These are phyloP conservation scores for Medauroidea extradentata DNA, from an alignment of 1,140 invertebrate species.

Conservation along the genomic window DNA sequence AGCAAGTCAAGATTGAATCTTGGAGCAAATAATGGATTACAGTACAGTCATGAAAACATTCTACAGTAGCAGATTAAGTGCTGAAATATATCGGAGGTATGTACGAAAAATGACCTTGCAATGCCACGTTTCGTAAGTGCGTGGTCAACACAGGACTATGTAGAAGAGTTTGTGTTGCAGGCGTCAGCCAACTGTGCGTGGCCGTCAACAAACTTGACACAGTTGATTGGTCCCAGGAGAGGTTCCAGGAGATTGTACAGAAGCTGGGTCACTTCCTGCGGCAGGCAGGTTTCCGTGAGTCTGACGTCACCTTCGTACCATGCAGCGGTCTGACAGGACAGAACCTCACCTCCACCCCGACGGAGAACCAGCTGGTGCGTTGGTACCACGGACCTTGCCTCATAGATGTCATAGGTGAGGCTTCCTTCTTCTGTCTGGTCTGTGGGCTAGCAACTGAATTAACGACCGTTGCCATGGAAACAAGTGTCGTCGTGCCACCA, in stretches of 20 bases:
- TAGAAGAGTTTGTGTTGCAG: constrained; percentile 45
- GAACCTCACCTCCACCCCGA: constrained; percentile 73
- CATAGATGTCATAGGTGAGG: constrained; percentile 72
- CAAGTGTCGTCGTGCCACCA: no score
- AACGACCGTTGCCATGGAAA: no score
- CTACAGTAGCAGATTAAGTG: no score
- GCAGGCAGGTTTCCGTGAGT: constrained; percentile 90
- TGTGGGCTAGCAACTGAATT: no score
- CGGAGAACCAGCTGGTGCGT: constrained; percentile 58
- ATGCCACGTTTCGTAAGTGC: no score
- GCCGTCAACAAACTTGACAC: constrained; percentile 85
- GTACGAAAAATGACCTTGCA: no score
- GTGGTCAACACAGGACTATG: no score
- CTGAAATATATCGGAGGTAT: no score
- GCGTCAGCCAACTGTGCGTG: constrained; percentile 79
- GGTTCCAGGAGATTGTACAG: constrained; percentile 81
- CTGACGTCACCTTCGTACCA: constrained; percentile 86
- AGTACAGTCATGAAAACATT: no score
- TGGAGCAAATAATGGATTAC: no score
- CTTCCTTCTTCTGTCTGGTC: no score
- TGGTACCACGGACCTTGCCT: constrained; percentile 87
- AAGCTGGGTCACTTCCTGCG: constrained; percentile 88
- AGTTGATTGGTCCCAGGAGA: constrained; percentile 68
- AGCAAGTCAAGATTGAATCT: no score
- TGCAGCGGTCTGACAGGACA: constrained; percentile 93